A percentile compares a stretch with the other conserved stretches of the same genome.
phyloP scores from a whole-genome alignment of 1,140 invertebrate genomes.

The Pogonus chalceus region DNA sequence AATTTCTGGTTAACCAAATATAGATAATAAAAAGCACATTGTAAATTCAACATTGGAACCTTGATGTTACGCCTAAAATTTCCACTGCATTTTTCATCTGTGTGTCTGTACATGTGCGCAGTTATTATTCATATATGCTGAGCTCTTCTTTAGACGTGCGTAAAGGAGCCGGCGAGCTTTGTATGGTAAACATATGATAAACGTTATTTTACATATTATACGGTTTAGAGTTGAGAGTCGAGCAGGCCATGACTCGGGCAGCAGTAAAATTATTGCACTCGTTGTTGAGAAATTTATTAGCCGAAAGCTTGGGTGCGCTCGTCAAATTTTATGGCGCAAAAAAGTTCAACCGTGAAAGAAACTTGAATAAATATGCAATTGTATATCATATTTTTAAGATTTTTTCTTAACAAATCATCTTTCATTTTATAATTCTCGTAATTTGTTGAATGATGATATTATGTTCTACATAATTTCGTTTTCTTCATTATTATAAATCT shows the following conservation, averaged over 20 bases:
- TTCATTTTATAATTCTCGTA: too few species aligned
- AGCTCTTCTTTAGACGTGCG: not conserved
- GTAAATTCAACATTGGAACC: too few species aligned
- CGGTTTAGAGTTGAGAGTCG: not conserved
- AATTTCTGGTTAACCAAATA: too few species aligned
- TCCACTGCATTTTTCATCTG: not conserved
- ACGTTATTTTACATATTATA: conserved; percentile 2
- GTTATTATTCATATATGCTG: conserved; percentile 1
- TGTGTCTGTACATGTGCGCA: not conserved
- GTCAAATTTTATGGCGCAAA: not conserved
- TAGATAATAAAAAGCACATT: too few species aligned
- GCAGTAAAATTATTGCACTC: not conserved
- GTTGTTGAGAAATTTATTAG: conserved; percentile 2
- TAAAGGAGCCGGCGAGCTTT: not conserved
- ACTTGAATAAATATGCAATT: too few species aligned
- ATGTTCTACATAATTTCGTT: too few species aligned
- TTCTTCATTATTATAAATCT: too few species aligned
- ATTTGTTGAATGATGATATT: too few species aligned
- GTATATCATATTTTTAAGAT: too few species aligned
- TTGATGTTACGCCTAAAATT: not conserved
- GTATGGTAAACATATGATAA: conserved; percentile 5
- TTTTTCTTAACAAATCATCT: too few species aligned
- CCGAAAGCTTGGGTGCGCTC: not conserved
- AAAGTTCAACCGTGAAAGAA: too few species aligned
- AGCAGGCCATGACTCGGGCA: too few species aligned